A percentile compares a stretch with the other conserved stretches of the same genome.
Conservation (phyloP, 2,888 invertebrate species). For the Bembecia ichneumoniformis region DNA sequence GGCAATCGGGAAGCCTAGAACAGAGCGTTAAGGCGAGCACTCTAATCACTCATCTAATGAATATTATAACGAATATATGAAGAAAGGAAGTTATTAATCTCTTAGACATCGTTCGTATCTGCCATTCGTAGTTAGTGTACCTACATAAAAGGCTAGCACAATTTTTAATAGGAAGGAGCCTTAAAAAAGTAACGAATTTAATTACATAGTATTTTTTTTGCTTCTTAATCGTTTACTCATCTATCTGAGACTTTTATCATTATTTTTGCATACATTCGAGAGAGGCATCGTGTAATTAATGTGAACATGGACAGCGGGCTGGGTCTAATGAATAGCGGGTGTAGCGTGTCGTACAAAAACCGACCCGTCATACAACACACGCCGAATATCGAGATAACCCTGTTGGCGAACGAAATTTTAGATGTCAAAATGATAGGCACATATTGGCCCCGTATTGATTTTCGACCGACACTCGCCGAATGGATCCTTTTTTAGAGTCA, state of each 20-base stretch:
- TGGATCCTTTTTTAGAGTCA: too few relatives aligned
- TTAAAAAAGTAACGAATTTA: too few relatives aligned
- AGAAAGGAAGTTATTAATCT: too few relatives aligned
- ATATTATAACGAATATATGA: too few relatives aligned
- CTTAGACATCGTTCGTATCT: too few relatives aligned
- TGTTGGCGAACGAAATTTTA: conserved; percentile 33
- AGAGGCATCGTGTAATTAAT: conserved; percentile 60
- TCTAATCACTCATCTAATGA: too few relatives aligned
- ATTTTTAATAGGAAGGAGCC: too few relatives aligned
- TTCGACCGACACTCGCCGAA: conserved; percentile 16
- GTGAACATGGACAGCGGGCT: conserved; percentile 43
- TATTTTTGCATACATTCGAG: conserved; percentile 42
- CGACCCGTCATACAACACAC: conserved; percentile 48
- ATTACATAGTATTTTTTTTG: neutral
- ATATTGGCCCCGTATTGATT: conserved; percentile 60
- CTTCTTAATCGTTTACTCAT: neutral
- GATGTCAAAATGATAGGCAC: conserved; percentile 63
- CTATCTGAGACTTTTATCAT: neutral
- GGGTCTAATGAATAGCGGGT: conserved; percentile 61
- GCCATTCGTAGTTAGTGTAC: too few relatives aligned
- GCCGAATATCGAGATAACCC: conserved; percentile 12
- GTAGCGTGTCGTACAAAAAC: conserved; percentile 59
- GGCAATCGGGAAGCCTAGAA: too few relatives aligned
- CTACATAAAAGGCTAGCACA: too few relatives aligned
- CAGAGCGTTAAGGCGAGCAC: too few relatives aligned